These are phyloP conservation scores for Eulemur albifrons DNA, from an alignment of 2,797 vertebrate species.

Conservation along the genomic window DNA sequence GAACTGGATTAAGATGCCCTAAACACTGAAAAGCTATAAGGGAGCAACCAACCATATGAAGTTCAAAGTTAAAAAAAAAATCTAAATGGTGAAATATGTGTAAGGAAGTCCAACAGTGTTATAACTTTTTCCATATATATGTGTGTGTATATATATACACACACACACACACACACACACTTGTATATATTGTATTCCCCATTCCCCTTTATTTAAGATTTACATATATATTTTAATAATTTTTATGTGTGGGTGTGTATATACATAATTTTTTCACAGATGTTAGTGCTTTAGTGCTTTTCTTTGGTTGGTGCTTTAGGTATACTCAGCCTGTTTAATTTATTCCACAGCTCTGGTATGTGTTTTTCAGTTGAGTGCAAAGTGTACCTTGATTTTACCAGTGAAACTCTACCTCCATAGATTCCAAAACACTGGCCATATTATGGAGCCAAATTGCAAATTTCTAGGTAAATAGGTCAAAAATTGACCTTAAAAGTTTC, in stretches of 20 bases:
- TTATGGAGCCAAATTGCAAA: background rate
- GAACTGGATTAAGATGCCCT: background rate
- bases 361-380: background rate
- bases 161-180: background rate
- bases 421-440: background rate
- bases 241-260: background rate
- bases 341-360: background rate
- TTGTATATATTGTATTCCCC: background rate
- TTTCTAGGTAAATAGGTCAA: background rate
- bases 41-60: background rate
- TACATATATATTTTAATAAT: too few relatives aligned
- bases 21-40: background rate
- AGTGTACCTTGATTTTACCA: background rate
- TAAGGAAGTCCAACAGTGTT: background rate
- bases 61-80: background rate
- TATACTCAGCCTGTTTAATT: background rate
- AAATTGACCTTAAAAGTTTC: background rate
- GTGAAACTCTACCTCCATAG: background rate
- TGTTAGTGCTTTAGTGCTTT: background rate
- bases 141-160: background rate
- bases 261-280: background rate
- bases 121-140: background rate
- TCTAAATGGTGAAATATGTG: background rate
- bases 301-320: background rate
- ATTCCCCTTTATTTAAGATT: background rate